Percentiles rank a stretch among this genome's conserved stretches.
These are phyloP conservation scores for Sesamia nonagrioides DNA, from an alignment of 1,140 invertebrate genomes.

Conservation along the genomic window DNA sequence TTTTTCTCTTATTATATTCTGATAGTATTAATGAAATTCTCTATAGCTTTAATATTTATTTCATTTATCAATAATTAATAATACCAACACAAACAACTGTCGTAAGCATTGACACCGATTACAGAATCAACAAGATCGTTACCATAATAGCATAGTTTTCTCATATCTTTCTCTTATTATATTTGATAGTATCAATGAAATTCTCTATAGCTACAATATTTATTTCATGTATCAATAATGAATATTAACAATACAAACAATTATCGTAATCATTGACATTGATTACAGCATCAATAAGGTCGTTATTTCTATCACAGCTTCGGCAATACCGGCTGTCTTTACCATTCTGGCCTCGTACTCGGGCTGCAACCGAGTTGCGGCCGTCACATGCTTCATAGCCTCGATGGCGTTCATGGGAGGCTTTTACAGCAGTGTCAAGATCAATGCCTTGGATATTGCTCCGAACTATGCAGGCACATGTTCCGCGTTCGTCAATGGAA, in stretches of 20 bases:
- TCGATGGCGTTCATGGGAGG: constrained; percentile 93
- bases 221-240: too few relatives aligned
- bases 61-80: too few relatives aligned
- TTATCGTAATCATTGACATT: background rate
- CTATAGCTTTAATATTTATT: too few relatives aligned
- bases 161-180: too few relatives aligned
- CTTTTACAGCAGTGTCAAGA: constrained; percentile 92
- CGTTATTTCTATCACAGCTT: constrained; percentile 88
- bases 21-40: too few relatives aligned
- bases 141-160: too few relatives aligned
- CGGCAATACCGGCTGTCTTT: constrained; percentile 91
- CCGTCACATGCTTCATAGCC: constrained; percentile 90
- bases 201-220: too few relatives aligned
- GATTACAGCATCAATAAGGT: constrained; percentile 42
- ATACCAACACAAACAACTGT: too few relatives aligned
- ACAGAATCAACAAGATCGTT: too few relatives aligned
- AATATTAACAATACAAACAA: background rate
- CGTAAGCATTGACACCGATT: too few relatives aligned
- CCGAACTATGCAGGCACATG: constrained; percentile 95
- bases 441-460: constrained; percentile 94
- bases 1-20: too few relatives aligned
- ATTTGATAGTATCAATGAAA: too few relatives aligned
- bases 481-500: constrained; percentile 95
- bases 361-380: constrained; percentile 90
- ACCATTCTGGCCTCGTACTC: constrained; percentile 94